phyloP scores from a whole-genome alignment of 2,113 vertebrate species.

The Pseudorhombus dupliciocellatus region DNA sequence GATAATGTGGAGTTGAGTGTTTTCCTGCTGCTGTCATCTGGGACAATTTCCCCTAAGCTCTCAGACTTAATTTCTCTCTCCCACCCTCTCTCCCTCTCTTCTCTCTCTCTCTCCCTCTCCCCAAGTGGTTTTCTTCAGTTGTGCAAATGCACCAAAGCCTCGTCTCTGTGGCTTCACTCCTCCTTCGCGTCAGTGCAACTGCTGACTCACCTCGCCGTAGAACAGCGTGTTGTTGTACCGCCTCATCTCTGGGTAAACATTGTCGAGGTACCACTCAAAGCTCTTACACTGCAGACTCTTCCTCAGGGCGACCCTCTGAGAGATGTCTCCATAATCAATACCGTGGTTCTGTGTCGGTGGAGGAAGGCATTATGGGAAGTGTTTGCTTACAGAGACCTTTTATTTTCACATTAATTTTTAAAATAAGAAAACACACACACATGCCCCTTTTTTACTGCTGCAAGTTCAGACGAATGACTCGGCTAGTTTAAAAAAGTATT shows the following conservation, averaged over 20 bases:
- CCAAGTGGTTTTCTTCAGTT: too few relatives aligned
- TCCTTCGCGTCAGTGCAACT: not conserved
- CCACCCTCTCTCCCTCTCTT: too few relatives aligned
- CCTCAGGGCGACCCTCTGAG: constrained; percentile 87
- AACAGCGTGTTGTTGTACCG: constrained; percentile 93
- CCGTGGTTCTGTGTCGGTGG: constrained; percentile 88
- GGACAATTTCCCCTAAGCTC: too few relatives aligned
- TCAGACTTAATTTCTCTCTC: too few relatives aligned
- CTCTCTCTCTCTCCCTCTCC: too few relatives aligned
- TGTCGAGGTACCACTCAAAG: constrained; percentile 98
- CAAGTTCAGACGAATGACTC: not conserved
- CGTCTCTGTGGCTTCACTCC: not conserved
- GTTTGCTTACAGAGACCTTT: not conserved
- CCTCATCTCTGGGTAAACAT: constrained; percentile 98
- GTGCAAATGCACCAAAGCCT: too few relatives aligned
- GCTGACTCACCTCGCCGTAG: constrained; percentile 91
- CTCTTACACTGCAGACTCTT: constrained; percentile 93
- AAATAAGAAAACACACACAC: not conserved
- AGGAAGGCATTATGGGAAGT: not conserved
- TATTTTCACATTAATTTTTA: not conserved
- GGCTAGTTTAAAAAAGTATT: not conserved
- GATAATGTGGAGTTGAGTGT: too few relatives aligned
- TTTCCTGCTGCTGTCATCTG: too few relatives aligned
- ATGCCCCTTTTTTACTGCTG: not conserved
- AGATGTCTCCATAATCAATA: constrained; percentile 96